These are phyloP conservation scores for Scatophagus argus DNA, from an alignment of 2,113 vertebrate genomes.

Conservation along the genomic window DNA sequence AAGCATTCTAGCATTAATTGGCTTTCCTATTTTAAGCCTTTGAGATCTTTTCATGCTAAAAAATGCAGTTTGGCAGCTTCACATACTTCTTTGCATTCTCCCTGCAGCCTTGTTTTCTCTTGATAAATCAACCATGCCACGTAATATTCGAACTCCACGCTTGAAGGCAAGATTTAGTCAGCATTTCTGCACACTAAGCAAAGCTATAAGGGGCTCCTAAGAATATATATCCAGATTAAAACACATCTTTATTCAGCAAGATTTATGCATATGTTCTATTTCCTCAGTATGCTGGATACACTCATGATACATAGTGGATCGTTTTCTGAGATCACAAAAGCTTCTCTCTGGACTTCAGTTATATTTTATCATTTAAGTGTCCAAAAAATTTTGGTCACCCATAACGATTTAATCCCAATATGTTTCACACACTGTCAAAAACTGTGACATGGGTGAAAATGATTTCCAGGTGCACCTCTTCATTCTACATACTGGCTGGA, in stretches of 20 bases:
- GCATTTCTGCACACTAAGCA: constrained; percentile 19
- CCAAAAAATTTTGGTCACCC: not conserved
- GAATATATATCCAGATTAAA: constrained; percentile 12
- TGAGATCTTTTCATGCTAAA: constrained; percentile 22
- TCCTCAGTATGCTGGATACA: constrained; percentile 10
- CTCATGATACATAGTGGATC: no score
- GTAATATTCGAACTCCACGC: constrained; percentile 45
- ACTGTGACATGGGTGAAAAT: not conserved
- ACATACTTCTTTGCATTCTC: constrained; percentile 10
- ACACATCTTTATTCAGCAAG: constrained; percentile 18
- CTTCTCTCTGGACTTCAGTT: not conserved
- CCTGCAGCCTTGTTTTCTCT: constrained; percentile 35
- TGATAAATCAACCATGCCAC: constrained; percentile 39
- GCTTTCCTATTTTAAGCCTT: constrained; percentile 40
- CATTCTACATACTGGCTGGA: not conserved
- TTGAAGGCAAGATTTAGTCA: constrained; percentile 27
- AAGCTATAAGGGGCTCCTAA: constrained; percentile 6
- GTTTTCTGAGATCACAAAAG: not conserved
- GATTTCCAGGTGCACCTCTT: constrained; percentile 31
- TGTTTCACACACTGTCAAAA: not conserved
- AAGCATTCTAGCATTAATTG: constrained; percentile 25
- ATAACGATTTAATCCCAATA: not conserved
- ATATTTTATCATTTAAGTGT: constrained; percentile 5
- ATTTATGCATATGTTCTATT: not conserved
- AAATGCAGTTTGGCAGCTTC: constrained; percentile 22